Evolutionary conservation across 2,888 invertebrate species (phyloP).

Genomic region (Cantharis rufa): DNA sequence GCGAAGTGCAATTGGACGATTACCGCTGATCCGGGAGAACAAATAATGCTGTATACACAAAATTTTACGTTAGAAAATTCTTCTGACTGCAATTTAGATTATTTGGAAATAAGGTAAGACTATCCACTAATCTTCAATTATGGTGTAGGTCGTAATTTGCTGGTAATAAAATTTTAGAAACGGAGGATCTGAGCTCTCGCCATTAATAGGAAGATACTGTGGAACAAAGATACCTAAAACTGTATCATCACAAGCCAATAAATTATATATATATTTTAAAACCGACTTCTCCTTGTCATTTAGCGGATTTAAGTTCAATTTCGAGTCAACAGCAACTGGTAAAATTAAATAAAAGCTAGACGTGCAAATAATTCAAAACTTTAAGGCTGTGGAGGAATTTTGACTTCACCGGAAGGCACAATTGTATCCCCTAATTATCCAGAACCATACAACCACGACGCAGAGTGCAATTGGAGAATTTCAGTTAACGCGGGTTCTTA

Average conservation of each 20-base stretch:
- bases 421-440: conserved; percentile 89
- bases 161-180: conserved; percentile 62
- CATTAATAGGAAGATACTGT: conserved; percentile 81
- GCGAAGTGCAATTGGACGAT: conserved; percentile 83
- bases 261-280: conserved; percentile 74
- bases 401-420: conserved; percentile 70
- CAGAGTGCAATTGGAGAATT: conserved; percentile 83
- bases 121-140: neutral
- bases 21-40: conserved; percentile 69
- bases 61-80: conserved; percentile 68
- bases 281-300: conserved; percentile 67
- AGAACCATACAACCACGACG: conserved; percentile 67
- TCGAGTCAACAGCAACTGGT: conserved; percentile 69
- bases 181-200: conserved; percentile 72
- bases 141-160: no score
- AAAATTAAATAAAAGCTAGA: neutral
- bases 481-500: conserved; percentile 71
- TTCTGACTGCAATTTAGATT: conserved; percentile 65
- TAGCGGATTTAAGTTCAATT: conserved; percentile 74
- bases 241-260: conserved; percentile 77
- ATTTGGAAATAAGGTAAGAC: conserved; percentile 72
- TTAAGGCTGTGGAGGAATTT: conserved; percentile 79
- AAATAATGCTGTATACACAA: conserved; percentile 71
- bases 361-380: neutral
- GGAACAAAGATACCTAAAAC: conserved; percentile 65